Percentiles rank a stretch among this genome's conserved stretches.
phyloP scores from a whole-genome alignment of 2,888 invertebrate genomes.

The Chrysomela aeneicollis region DNA sequence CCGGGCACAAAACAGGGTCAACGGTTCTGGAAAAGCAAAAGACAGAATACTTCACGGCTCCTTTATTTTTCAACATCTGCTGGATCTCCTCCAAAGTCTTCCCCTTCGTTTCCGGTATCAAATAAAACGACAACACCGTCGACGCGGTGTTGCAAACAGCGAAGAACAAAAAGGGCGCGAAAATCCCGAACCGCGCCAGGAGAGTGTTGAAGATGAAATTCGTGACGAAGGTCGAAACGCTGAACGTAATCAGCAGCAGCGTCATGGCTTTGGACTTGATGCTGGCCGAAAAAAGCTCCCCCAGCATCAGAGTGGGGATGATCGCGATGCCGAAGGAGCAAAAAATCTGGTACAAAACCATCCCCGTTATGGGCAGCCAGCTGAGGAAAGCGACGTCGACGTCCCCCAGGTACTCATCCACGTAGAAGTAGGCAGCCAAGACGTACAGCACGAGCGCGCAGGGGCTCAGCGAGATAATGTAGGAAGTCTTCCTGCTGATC shows the following conservation, averaged over 20 bases:
- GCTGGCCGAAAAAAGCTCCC: constrained; percentile 54
- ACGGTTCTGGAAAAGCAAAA: no score
- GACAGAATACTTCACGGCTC: not conserved
- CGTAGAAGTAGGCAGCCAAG: constrained; percentile 46
- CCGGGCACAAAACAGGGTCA: not conserved
- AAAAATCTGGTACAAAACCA: constrained; percentile 49
- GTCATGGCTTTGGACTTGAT: constrained; percentile 53
- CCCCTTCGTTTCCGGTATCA: constrained; percentile 57
- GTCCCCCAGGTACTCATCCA: constrained; percentile 39
- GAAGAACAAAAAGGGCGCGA: constrained; percentile 53
- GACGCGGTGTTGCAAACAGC: constrained; percentile 46
- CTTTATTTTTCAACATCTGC: constrained; percentile 38
- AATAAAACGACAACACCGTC: constrained; percentile 47
- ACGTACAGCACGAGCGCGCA: constrained; percentile 38
- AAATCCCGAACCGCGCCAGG: constrained; percentile 49
- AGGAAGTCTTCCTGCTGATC: constrained; percentile 45
- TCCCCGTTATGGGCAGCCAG: constrained; percentile 53
- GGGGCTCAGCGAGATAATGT: constrained; percentile 44
- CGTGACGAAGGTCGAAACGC: constrained; percentile 42
- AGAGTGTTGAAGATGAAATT: constrained; percentile 53
- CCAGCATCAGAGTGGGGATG: constrained; percentile 51
- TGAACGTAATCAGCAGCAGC: constrained; percentile 48
- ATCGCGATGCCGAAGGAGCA: constrained; percentile 50
- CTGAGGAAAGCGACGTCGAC: constrained; percentile 41
- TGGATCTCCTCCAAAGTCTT: constrained; percentile 58